Conservation (phyloP, 2,797 vertebrate species). For the Gallinago stenura region DNA sequence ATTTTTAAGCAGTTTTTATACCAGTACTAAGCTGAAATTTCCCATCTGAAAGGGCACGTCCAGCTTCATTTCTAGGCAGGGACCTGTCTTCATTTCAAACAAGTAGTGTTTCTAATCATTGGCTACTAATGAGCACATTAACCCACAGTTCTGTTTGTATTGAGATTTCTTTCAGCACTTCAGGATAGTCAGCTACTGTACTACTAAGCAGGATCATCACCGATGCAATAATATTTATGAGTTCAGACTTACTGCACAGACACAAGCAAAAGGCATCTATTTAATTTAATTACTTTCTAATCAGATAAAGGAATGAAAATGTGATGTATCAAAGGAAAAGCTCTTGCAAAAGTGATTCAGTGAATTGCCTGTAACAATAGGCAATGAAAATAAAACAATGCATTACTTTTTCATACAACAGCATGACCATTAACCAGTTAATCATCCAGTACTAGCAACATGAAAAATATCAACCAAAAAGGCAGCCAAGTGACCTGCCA, state of each 20-base stretch:
- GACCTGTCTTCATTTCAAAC: neutral
- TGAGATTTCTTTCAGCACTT: neutral
- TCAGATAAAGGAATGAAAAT: slow-evolving; percentile 8
- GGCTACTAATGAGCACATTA: neutral
- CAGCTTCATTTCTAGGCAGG: neutral
- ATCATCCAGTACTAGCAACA: neutral
- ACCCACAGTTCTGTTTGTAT: neutral
- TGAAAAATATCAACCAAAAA: neutral
- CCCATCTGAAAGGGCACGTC: neutral
- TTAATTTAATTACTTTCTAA: slow-evolving; percentile 26
- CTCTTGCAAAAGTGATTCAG: neutral
- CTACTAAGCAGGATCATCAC: neutral
- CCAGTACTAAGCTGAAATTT: neutral
- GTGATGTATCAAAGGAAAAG: neutral
- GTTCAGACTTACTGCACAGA: neutral
- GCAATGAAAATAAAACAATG: neutral
- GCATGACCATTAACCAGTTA: neutral
- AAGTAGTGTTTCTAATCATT: neutral
- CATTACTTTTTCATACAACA: neutral
- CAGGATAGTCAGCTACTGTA: neutral
- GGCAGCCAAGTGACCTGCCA: neutral
- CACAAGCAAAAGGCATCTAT: neutral
- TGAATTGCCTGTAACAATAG: neutral
- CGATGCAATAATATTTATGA: slow-evolving; percentile 15
- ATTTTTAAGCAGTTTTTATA: neutral